phyloP scores from a whole-genome alignment of 1,140 invertebrate species.

The Euura lappo region DNA sequence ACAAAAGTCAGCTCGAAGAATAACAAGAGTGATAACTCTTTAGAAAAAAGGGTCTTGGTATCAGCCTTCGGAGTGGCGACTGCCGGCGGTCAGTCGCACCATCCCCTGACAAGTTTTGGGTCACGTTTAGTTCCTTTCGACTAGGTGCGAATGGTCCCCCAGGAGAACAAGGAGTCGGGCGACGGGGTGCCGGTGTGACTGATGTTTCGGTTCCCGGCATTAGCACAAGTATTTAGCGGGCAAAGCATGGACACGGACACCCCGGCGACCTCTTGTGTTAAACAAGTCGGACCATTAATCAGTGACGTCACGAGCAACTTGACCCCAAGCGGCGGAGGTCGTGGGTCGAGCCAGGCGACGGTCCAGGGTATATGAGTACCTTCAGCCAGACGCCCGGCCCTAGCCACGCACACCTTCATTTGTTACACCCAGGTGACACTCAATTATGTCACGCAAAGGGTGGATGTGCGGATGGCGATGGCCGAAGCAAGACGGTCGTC shows the following conservation, averaged over 20 bases:
- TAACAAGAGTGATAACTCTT: too few species aligned
- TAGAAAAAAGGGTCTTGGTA: too few species aligned
- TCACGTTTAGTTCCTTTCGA: background rate
- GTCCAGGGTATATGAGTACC: conserved; percentile 28
- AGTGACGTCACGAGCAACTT: conserved; percentile 47
- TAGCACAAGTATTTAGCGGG: conserved; percentile 48
- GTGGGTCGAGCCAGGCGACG: conserved; percentile 30
- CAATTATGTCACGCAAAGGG: conserved; percentile 47
- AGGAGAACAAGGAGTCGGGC: conserved; percentile 4
- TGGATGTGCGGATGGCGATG: conserved; percentile 23
- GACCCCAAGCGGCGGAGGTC: conserved; percentile 39
- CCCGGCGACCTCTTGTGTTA: conserved; percentile 34
- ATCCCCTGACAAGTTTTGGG: background rate
- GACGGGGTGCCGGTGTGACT: conserved; percentile 6
- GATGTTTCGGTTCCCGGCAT: conserved; percentile 35
- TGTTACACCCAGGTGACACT: conserved; percentile 51
- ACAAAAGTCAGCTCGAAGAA: too few species aligned
- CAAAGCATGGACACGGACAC: conserved; percentile 31
- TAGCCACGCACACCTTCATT: conserved; percentile 37
- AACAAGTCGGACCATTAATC: conserved; percentile 52
- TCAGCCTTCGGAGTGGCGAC: background rate
- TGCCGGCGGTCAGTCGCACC: background rate
- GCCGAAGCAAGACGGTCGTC: background rate
- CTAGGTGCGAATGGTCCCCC: background rate
- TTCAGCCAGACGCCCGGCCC: conserved; percentile 10